phyloP scores from a whole-genome alignment of 2,888 invertebrate genomes.

The Mesopsocus fuscifrons region DNA sequence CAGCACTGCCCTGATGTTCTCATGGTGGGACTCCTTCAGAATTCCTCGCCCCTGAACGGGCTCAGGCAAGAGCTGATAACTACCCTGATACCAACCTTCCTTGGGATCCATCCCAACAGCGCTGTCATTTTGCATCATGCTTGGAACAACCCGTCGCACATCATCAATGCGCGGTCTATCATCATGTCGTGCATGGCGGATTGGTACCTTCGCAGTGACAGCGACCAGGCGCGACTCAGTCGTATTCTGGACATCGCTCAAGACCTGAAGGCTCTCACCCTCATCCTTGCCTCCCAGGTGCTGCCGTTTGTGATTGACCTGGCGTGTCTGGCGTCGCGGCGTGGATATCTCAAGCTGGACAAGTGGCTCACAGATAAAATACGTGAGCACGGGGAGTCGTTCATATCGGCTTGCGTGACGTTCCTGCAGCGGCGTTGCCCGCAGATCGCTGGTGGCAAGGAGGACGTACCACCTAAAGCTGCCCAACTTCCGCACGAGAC shows the following conservation, averaged over 20 bases:
- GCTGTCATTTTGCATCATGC: conserved; percentile 91
- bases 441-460: conserved; percentile 60
- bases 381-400: conserved; percentile 83
- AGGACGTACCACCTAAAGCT: conserved; percentile 65
- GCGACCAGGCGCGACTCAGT: conserved; percentile 83
- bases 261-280: conserved; percentile 62
- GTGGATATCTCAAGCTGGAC: conserved; percentile 93
- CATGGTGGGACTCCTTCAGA: conserved; percentile 72
- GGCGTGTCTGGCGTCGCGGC: conserved; percentile 88
- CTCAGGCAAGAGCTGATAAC: conserved; percentile 73
- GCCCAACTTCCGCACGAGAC: conserved; percentile 83
- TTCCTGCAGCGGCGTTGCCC: conserved; percentile 80
- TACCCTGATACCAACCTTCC: conserved; percentile 77
- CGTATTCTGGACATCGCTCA: conserved; percentile 94
- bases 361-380: conserved; percentile 98
- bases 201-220: conserved; percentile 83
- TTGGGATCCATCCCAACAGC: conserved; percentile 91
- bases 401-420: conserved; percentile 68
- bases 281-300: conserved; percentile 75
- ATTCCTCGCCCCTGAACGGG: conserved; percentile 56
- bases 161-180: conserved; percentile 46
- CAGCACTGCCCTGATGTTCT: conserved; percentile 90
- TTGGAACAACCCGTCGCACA: conserved; percentile 56
- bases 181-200: conserved; percentile 96
- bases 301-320: conserved; percentile 95